These are phyloP conservation scores for Lanistes nyassanus DNA, from an alignment of 1,140 invertebrate species.

Conservation along the genomic window DNA sequence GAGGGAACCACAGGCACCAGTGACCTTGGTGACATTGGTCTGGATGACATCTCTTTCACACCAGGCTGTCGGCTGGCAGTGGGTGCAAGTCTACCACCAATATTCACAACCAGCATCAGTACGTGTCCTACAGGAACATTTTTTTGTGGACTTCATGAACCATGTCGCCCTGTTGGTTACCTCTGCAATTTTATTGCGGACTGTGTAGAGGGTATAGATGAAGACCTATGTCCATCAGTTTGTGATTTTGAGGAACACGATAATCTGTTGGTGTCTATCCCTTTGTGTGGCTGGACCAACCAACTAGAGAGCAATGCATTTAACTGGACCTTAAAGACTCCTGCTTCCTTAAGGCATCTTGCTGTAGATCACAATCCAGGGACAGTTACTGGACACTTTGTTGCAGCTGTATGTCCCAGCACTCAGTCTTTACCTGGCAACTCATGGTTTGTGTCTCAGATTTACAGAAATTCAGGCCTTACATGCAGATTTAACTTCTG, in stretches of 20 bases:
- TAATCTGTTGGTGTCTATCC: constrained; percentile 16
- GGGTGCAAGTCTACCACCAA: constrained; percentile 38
- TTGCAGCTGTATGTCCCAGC: constrained; percentile 31
- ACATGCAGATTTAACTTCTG: constrained; percentile 56
- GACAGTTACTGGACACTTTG: constrained; percentile 46
- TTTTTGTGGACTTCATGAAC: constrained; percentile 37
- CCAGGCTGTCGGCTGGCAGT: constrained; percentile 46
- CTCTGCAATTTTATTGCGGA: constrained; percentile 78
- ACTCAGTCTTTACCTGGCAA: constrained; percentile 28
- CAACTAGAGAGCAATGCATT: constrained; percentile 33
- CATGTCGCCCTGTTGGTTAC: constrained; percentile 42
- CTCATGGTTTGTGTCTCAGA: constrained; percentile 49
- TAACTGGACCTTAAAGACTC: constrained; percentile 43
- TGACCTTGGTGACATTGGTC: constrained; percentile 77
- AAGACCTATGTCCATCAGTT: constrained; percentile 40
- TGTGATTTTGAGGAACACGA: constrained; percentile 44
- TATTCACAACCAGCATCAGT: constrained; percentile 39
- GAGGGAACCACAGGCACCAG: constrained; percentile 75
- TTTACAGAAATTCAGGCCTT: constrained; percentile 48
- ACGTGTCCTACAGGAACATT: constrained; percentile 50
- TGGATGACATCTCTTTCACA: constrained; percentile 75
- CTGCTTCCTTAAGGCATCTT: constrained; percentile 44
- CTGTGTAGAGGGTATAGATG: constrained; percentile 55
- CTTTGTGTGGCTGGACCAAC: constrained; percentile 51
- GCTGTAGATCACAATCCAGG: constrained; percentile 49